A percentile compares a stretch with the other conserved stretches of the same genome.
phyloP scores from a whole-genome alignment of 1,140 invertebrate genomes.

The Nasonia giraulti region DNA sequence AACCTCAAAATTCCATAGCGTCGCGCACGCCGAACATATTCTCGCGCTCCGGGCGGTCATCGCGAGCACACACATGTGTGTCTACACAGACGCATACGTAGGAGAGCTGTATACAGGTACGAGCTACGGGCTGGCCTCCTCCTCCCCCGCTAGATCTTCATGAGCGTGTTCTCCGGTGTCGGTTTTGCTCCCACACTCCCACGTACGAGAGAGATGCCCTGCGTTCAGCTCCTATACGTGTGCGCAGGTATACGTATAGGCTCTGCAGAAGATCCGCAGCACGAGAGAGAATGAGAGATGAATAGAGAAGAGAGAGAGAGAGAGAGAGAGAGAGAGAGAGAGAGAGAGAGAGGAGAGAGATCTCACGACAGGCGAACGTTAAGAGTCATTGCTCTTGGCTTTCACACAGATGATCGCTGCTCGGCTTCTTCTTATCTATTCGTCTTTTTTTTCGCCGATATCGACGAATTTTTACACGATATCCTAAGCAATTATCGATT shows the following conservation, averaged over 20 bases:
- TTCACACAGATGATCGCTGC: conserved; percentile 42
- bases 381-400: conserved; percentile 53
- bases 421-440: not conserved
- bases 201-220: conserved; percentile 20
- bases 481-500: no score
- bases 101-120: not conserved
- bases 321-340: not conserved
- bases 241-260: not conserved
- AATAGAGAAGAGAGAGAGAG: not conserved
- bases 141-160: conserved; percentile 17
- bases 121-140: not conserved
- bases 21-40: conserved; percentile 26
- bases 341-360: not conserved
- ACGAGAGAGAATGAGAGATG: not conserved
- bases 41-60: conserved; percentile 37
- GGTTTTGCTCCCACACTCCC: conserved; percentile 46
- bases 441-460: no score
- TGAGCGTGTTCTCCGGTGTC: conserved; percentile 26
- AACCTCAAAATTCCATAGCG: not conserved
- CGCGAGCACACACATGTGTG: no score
- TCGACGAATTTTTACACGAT: no score
- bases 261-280: not conserved
- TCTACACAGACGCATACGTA: not conserved
- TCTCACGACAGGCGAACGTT: conserved; percentile 46
- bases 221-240: not conserved